A percentile compares a stretch with the other conserved stretches of the same genome.
phyloP scores from a whole-genome alignment of 1,140 invertebrate genomes.

The Drosophila lowei region DNA sequence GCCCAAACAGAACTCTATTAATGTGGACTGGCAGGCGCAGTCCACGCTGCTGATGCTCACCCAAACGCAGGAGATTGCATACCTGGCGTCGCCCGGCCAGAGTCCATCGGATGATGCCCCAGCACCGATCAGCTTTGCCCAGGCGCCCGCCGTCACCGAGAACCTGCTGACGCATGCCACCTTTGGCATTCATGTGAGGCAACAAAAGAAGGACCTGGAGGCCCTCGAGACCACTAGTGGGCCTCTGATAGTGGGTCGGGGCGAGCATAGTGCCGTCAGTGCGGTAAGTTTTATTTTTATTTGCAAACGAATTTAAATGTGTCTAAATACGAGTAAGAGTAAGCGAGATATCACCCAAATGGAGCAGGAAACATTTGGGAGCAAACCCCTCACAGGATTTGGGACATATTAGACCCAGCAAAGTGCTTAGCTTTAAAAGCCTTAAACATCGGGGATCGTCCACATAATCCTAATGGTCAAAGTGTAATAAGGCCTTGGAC shows the following conservation, averaged over 20 bases:
- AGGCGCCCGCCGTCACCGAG: conserved; percentile 30
- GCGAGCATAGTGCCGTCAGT: conserved; percentile 66
- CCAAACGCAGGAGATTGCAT: conserved; percentile 83
- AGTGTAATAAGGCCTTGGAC: no score
- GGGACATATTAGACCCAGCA: no score
- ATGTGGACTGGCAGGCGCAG: conserved; percentile 85
- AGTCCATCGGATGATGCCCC: conserved; percentile 61
- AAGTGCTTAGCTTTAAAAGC: no score
- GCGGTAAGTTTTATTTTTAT: conserved; percentile 62
- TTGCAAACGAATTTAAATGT: no score
- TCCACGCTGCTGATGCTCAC: conserved; percentile 86
- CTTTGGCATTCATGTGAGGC: conserved; percentile 67
- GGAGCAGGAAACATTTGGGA: no score
- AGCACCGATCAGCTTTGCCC: conserved; percentile 62
- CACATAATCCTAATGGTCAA: no score
- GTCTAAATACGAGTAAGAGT: no score
- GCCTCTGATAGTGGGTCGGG: conserved; percentile 64
- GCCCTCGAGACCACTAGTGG: conserved; percentile 32
- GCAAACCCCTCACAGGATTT: no score
- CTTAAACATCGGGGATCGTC: no score
- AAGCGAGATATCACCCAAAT: no score
- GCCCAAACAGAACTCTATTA: conserved; percentile 82
- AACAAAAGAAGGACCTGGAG: conserved; percentile 31
- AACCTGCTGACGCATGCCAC: conserved; percentile 56
- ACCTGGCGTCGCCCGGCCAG: conserved; percentile 56